Evolutionary conservation across 1,140 invertebrate species (phyloP).

Genomic region (Drosophila equinoxialis): DNA sequence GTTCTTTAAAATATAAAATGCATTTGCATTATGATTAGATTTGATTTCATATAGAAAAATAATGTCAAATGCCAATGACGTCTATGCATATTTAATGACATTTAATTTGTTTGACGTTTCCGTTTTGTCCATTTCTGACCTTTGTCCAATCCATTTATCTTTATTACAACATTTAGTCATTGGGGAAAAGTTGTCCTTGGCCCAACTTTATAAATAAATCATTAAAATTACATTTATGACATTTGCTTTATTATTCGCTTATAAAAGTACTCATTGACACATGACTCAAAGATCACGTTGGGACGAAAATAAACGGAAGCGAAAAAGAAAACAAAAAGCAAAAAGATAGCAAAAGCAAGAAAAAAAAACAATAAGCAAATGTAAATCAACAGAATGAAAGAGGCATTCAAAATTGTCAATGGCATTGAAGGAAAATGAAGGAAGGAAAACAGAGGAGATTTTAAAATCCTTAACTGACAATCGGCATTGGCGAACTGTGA

Average conservation of each 20-base stretch:
- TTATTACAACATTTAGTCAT: constrained; percentile 14
- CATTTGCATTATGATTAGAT: no score
- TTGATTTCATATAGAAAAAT: no score
- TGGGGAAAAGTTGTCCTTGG: constrained; percentile 43
- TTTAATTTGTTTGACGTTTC: constrained; percentile 21
- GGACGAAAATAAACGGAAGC: not conserved
- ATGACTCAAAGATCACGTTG: not conserved
- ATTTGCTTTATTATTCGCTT: constrained; percentile 37
- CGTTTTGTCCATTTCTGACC: constrained; percentile 30
- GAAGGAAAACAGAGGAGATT: constrained; percentile 42
- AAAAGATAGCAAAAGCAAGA: not conserved
- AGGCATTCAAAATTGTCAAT: constrained; percentile 54
- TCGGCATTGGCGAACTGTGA: constrained; percentile 43
- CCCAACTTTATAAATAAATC: constrained; percentile 41
- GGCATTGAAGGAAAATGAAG: constrained; percentile 29
- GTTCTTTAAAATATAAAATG: no score
- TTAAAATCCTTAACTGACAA: constrained; percentile 72
- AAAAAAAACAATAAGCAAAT: constrained; percentile 57
- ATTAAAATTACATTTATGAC: constrained; percentile 53
- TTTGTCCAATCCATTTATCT: constrained; percentile 10
- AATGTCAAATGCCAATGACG: constrained; percentile 52
- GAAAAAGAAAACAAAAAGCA: not conserved
- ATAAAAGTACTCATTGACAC: constrained; percentile 20
- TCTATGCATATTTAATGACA: constrained; percentile 57
- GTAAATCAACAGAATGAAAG: constrained; percentile 63